These are phyloP conservation scores for Glaucomys volans DNA, from an alignment of 2,113 vertebrate genomes.

Conservation along the genomic window DNA sequence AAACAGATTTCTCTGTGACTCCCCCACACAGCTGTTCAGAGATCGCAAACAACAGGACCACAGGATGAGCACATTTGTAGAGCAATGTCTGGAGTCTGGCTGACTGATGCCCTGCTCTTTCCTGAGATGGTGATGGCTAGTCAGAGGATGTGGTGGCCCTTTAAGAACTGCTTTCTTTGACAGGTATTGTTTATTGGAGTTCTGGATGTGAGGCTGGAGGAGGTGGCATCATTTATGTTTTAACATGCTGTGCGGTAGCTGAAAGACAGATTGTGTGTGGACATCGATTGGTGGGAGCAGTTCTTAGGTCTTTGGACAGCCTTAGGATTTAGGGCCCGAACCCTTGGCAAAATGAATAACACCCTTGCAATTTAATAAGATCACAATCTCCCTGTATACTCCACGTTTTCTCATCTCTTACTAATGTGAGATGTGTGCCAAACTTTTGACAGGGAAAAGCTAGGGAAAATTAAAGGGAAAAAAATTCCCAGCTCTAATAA, in stretches of 20 bases:
- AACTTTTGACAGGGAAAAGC: constrained; percentile 50
- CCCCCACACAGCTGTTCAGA: neutral
- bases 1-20: constrained; percentile 54
- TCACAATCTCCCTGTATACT: constrained; percentile 21
- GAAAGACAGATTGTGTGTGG: constrained; percentile 27
- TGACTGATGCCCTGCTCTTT: neutral
- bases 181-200: constrained; percentile 28
- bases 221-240: constrained; percentile 45
- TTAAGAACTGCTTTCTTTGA: constrained; percentile 14
- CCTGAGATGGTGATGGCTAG: neutral
- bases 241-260: neutral
- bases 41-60: neutral
- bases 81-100: neutral
- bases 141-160: neutral
- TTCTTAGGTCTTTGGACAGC: constrained; percentile 49
- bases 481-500: constrained; percentile 14
- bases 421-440: constrained; percentile 32
- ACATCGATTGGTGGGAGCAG: constrained; percentile 44
- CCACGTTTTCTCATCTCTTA: constrained; percentile 57
- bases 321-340: constrained; percentile 49
- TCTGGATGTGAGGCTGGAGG: neutral
- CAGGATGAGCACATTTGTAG: neutral
- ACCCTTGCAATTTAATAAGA: constrained; percentile 59
- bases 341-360: constrained; percentile 66
- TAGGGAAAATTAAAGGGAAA: constrained; percentile 4